A percentile compares a stretch with the other conserved stretches of the same genome.
Evolutionary conservation across 2,797 vertebrate genomes (phyloP).

Genomic region (Coregonus sp.): DNA sequence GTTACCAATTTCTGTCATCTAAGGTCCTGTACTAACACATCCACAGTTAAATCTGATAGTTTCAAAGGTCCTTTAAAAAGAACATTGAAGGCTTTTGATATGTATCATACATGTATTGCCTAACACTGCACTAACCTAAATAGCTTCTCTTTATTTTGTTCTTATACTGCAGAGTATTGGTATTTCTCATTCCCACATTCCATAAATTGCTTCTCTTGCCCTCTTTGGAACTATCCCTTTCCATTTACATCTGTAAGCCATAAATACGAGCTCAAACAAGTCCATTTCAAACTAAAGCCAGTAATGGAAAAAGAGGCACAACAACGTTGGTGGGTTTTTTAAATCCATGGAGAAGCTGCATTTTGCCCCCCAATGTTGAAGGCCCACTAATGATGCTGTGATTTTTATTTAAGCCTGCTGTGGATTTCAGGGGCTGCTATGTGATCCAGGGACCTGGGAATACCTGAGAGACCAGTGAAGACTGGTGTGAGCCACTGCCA

Average conservation of each 20-base stretch:
- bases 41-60: conserved; percentile 48
- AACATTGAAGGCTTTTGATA: neutral
- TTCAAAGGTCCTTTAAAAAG: conserved; percentile 8
- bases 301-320: conserved; percentile 35
- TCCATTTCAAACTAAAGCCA: conserved; percentile 40
- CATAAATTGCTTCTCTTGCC: neutral
- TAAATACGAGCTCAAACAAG: conserved; percentile 55
- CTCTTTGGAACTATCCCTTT: conserved; percentile 1
- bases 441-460: conserved; percentile 52
- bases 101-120: neutral
- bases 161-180: neutral
- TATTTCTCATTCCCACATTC: neutral
- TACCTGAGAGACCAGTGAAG: conserved; percentile 57
- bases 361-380: conserved; percentile 39
- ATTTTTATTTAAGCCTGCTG: conserved; percentile 56
- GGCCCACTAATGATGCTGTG: conserved; percentile 51
- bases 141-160: neutral
- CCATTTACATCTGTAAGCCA: conserved; percentile 17
- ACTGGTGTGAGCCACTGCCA: conserved; percentile 55
- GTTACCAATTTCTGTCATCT: conserved; percentile 61
- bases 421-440: conserved; percentile 49
- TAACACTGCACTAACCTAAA: neutral
- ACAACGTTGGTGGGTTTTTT: conserved; percentile 43
- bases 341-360: conserved; percentile 53
- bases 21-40: conserved; percentile 60